Evolutionary conservation across 2,797 vertebrate genomes (phyloP), one percentile per base, ranked within the genome.

Genomic region (Chelon labrosus): DNA sequence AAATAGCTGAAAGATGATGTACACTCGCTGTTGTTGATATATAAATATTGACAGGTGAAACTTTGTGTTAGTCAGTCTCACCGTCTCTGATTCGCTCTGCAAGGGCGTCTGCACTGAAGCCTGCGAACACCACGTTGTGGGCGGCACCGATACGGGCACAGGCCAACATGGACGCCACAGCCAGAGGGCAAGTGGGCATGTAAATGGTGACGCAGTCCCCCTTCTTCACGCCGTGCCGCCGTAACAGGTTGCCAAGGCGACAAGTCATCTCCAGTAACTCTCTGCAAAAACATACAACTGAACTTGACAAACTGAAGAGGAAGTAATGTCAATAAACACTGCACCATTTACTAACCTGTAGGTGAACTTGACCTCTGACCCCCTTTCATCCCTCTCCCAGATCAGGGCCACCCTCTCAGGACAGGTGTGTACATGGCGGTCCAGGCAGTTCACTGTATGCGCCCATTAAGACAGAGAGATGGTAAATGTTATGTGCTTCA

Each of bases 181-280:
- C 96, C 65, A 96, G 10, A 0, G 98, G 98, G 50, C 96, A 97
- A 17, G 96, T 89, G 0, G 97, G 94, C 96, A 99, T 97, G 81
- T 99, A 99, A 90, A 99, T 95, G 85, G 97, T 97, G 87, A 99
- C 97, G 2, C 93, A 95, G 90, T 99, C 97, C 27, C 97, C 97
- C 42, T 79, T 95, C 83, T 83, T 85, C 47, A 99, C 93, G 2
- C 96, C 97, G 20, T 93, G 92, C 22, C 94, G 95, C 87, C 95
- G 96, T 63, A 99, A 78, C 0, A 95, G 95, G 89, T 99, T 99
- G 53, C 96, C 98, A 69, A 99, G 83, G n/a, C 96, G 96, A 79
- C 98, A 99, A 0, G 98, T 99, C 82, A 93, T 94, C 82, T 99
- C 97, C 93, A 97, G 90, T n/a, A 99, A 86, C 73, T 99, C 95